Evolutionary conservation across 2,797 vertebrate species (phyloP).

Genomic region (Chromobotia macracanthus): DNA sequence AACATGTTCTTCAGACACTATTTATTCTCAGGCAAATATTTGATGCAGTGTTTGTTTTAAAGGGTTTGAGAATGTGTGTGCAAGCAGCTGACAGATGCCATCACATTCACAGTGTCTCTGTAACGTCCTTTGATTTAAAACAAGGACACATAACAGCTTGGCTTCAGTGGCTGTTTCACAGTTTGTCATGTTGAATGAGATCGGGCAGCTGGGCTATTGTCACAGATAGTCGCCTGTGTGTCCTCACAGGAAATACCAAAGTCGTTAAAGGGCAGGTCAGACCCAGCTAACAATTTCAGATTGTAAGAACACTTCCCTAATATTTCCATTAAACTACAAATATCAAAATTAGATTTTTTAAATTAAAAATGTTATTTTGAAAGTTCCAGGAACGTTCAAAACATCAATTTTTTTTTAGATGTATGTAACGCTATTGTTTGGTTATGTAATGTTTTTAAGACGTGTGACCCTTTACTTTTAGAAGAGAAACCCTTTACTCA

Average conservation of each 20-base stretch:
- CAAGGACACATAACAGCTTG: conserved; percentile 64
- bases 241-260: conserved; percentile 53
- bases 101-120: not conserved
- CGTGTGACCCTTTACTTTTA: too few relatives aligned
- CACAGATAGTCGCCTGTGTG: conserved; percentile 54
- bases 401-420: too few relatives aligned
- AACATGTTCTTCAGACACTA: not conserved
- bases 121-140: conserved; percentile 68
- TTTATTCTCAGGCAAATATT: not conserved
- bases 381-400: too few relatives aligned
- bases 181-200: conserved; percentile 63
- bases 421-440: too few relatives aligned
- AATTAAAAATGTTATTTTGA: too few relatives aligned
- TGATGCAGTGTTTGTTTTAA: not conserved
- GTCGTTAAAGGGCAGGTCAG: conserved; percentile 49
- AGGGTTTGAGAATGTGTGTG: not conserved
- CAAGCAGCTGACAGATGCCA: conserved; percentile 17
- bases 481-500: not conserved
- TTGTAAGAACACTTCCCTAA: too few relatives aligned
- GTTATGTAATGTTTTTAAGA: too few relatives aligned
- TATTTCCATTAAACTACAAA: too few relatives aligned
- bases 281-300: too few relatives aligned
- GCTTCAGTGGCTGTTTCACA: conserved; percentile 64
- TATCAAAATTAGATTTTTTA: too few relatives aligned
- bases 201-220: conserved; percentile 71